These are phyloP conservation scores for Thamnophis elegans DNA, from an alignment of 2,797 vertebrate genomes.

Conservation along the genomic window DNA sequence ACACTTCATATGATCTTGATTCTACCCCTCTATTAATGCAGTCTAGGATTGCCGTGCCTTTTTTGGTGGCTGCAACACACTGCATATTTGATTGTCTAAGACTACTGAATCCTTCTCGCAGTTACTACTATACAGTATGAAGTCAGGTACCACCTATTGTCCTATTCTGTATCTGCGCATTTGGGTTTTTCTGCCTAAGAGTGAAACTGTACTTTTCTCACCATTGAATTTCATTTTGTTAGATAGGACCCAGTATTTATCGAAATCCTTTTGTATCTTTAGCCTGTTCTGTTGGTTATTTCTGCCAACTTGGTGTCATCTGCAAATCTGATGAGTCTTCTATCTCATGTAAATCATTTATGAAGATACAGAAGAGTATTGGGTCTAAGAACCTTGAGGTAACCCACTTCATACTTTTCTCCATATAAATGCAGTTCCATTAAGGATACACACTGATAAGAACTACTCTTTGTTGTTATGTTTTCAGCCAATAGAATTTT, in stretches of 20 bases:
- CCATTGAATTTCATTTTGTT: background rate
- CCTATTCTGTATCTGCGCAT: background rate
- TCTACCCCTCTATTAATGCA: background rate
- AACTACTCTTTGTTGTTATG: background rate
- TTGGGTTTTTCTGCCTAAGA: background rate
- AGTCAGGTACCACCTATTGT: background rate
- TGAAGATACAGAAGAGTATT: background rate
- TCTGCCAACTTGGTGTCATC: background rate
- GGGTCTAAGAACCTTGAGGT: background rate
- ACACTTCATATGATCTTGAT: background rate
- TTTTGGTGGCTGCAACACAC: background rate
- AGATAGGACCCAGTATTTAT: background rate
- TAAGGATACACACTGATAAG: background rate
- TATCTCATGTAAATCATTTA: background rate
- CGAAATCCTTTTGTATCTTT: background rate
- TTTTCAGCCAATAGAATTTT: background rate
- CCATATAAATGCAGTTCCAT: background rate
- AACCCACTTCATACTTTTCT: background rate
- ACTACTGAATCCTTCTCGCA: background rate
- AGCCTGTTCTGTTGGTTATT: no score
- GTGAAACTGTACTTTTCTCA: background rate
- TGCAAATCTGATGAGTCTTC: background rate
- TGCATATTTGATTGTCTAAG: background rate
- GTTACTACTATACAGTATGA: background rate
- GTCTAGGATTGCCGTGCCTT: background rate